Evolutionary conservation across 2,113 vertebrate species (phyloP).

Genomic region (Corythaixoides concolor): DNA sequence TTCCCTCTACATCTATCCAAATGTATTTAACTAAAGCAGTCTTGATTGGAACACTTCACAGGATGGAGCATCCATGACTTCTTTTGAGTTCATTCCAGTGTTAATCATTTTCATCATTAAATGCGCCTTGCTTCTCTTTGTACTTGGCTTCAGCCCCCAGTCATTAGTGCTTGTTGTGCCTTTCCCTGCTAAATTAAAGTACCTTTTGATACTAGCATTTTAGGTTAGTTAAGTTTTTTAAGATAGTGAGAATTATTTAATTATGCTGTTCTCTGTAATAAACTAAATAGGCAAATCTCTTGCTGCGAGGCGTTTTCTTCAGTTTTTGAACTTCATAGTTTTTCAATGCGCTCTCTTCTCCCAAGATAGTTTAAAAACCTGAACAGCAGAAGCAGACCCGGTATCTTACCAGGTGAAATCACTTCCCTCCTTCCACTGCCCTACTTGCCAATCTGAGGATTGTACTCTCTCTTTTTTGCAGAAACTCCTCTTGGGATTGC

Average conservation of each 20-base stretch:
- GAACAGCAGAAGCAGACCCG: background rate
- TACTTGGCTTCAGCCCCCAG: background rate
- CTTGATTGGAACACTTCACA: background rate
- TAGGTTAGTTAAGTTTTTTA: background rate
- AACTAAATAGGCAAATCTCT: background rate
- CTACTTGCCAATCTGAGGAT: background rate
- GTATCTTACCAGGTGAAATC: background rate
- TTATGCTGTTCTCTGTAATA: background rate
- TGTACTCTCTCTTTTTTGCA: background rate
- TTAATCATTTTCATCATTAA: background rate
- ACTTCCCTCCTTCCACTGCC: background rate
- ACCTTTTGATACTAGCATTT: background rate
- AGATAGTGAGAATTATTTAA: background rate
- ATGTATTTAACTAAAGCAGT: background rate
- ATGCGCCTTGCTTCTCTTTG: background rate
- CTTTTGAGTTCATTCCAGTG: background rate
- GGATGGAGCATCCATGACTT: background rate
- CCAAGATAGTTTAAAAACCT: background rate
- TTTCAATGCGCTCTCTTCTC: background rate
- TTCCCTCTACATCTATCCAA: background rate
- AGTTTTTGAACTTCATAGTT: background rate
- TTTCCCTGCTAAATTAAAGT: constrained; percentile 24
- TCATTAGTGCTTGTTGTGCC: background rate
- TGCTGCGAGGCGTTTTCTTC: background rate
- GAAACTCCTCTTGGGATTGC: background rate